Percentiles rank a stretch among this genome's conserved stretches.
phyloP scores from a whole-genome alignment of 2,888 invertebrate genomes.

The Autographa gamma region DNA sequence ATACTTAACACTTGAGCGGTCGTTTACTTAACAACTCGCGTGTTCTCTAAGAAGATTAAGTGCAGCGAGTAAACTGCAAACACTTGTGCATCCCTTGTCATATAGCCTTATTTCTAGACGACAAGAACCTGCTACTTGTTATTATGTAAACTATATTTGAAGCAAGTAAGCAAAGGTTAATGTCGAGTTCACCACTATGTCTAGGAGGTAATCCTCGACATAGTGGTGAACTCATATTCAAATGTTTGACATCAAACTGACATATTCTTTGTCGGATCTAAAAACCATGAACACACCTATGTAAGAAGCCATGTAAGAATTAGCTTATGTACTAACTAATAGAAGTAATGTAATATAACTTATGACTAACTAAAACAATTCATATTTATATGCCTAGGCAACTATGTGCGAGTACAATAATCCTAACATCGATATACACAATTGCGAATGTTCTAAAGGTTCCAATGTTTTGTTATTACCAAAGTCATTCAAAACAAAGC shows the following conservation, averaged over 20 bases:
- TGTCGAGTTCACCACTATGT: no score
- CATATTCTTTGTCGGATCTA: no score
- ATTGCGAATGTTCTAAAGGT: background rate
- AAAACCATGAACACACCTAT: no score
- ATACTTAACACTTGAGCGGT: conserved; percentile 29
- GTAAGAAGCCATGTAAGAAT: no score
- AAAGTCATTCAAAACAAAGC: background rate
- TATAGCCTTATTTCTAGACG: conserved; percentile 7
- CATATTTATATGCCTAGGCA: no score
- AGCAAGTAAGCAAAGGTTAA: no score
- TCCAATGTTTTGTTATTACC: background rate
- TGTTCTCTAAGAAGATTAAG: conserved; percentile 47
- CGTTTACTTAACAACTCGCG: conserved; percentile 39
- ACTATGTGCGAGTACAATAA: background rate
- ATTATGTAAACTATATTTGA: background rate
- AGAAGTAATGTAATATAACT: no score
- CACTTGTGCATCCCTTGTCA: conserved; percentile 22
- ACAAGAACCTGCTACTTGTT: background rate
- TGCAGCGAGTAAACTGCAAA: conserved; percentile 30
- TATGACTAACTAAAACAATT: no score
- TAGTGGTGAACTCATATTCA: no score
- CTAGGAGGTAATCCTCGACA: no score
- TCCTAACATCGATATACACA: background rate
- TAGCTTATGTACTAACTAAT: no score
- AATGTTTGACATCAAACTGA: no score